These are phyloP conservation scores for Eublepharis macularius DNA, from an alignment of 2,113 vertebrate genomes.

Conservation along the genomic window DNA sequence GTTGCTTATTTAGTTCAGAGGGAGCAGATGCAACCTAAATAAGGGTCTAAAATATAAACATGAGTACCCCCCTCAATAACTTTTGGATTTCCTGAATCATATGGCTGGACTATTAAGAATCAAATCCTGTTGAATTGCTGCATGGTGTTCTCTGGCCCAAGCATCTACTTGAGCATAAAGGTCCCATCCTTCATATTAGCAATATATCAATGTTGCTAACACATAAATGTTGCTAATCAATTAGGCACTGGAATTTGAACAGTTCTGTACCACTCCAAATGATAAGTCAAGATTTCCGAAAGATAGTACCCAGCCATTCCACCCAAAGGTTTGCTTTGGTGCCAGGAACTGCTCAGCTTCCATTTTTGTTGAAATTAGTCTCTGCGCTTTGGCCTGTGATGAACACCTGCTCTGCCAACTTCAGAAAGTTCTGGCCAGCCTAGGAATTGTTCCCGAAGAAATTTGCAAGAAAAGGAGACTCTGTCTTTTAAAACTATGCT, in stretches of 20 bases:
- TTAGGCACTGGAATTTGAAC: not conserved
- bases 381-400: no score
- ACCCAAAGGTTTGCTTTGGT: no score
- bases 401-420: no score
- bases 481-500: no score
- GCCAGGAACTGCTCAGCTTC: no score
- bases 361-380: no score
- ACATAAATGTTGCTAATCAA: no score
- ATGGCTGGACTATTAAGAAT: not conserved
- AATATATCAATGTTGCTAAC: no score
- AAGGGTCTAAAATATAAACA: not conserved
- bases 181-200: no score
- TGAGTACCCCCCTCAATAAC: not conserved
- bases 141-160: not conserved
- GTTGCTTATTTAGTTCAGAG: not conserved
- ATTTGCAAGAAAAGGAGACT: no score
- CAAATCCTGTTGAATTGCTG: not conserved
- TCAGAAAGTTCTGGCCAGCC: not conserved
- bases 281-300: no score
- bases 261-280: not conserved
- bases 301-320: no score
- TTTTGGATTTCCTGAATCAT: not conserved
- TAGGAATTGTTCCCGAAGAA: not conserved
- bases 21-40: not conserved
- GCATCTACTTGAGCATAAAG: not conserved